A percentile compares a stretch with the other conserved stretches of the same genome.
Conservation (phyloP, 2,888 invertebrate genomes). For the Sipha maydis region DNA sequence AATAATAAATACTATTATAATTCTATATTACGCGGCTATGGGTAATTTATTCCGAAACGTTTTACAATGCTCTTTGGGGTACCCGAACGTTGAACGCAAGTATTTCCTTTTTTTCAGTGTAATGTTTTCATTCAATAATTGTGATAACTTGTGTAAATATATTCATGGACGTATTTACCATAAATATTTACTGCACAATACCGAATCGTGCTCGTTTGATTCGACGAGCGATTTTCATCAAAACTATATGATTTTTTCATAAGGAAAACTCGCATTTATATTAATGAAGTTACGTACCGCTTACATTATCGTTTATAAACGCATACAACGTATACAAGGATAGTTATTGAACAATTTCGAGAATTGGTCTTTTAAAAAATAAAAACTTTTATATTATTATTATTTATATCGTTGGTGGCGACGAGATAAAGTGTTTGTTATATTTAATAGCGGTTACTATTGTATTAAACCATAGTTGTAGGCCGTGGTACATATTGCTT, state of each 20-base stretch:
- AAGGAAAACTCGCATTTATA: conserved; percentile 28
- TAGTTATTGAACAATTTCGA: neutral
- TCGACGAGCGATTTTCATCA: neutral
- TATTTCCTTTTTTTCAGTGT: neutral
- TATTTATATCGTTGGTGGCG: too few species aligned
- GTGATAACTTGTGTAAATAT: neutral
- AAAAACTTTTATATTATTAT: too few species aligned
- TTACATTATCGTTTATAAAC: neutral
- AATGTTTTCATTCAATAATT: conserved; percentile 11
- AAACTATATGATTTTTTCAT: conserved; percentile 27
- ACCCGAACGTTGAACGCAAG: neutral
- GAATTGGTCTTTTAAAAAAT: neutral
- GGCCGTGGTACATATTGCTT: too few species aligned
- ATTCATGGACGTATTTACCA: too few species aligned
- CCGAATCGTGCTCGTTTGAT: too few species aligned
- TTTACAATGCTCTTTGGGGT: conserved; percentile 2
- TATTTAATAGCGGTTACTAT: too few species aligned
- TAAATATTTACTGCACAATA: too few species aligned
- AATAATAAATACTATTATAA: neutral
- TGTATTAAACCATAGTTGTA: too few species aligned
- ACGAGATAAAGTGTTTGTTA: too few species aligned
- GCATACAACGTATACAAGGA: neutral
- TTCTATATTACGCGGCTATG: neutral
- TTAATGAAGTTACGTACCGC: conserved; percentile 21
- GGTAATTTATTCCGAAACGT: conserved; percentile 37